phyloP scores from a whole-genome alignment of 2,113 vertebrate genomes.

The Siphamia tubifer region DNA sequence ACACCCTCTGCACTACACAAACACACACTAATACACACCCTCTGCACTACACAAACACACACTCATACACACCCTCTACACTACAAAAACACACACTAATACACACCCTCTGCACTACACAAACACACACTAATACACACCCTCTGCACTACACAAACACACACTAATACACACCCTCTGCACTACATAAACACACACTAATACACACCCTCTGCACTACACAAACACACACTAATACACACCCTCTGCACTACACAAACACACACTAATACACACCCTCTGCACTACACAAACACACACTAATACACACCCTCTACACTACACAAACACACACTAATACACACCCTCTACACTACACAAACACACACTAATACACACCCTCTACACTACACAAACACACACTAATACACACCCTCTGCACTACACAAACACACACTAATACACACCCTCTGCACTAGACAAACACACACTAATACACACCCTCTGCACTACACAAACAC shows the following conservation, averaged over 20 bases:
- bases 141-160: conserved; percentile 29
- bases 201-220: conserved; percentile 15
- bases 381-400: too few species aligned
- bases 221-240: conserved; percentile 26
- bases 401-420: conserved; percentile 11
- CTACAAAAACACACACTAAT: conserved; percentile 28
- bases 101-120: conserved; percentile 15
- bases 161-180: conserved; percentile 16
- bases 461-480: conserved; percentile 26
- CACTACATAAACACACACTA: conserved; percentile 23
- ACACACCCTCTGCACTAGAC: conserved; percentile 15
- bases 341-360: too few species aligned
- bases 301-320: too few species aligned
- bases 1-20: conserved; percentile 23
- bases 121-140: conserved; percentile 26
- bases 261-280: conserved; percentile 19
- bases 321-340: conserved; percentile 28
- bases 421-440: conserved; percentile 28
- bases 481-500: conserved; percentile 29
- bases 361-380: conserved; percentile 18
- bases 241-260: conserved; percentile 29
- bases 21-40: conserved; percentile 25
- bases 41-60: conserved; percentile 23
- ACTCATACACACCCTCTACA: conserved; percentile 13
- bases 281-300: conserved; percentile 20